Conservation (phyloP, 2,888 invertebrate genomes). For the Diaphora mendica region DNA sequence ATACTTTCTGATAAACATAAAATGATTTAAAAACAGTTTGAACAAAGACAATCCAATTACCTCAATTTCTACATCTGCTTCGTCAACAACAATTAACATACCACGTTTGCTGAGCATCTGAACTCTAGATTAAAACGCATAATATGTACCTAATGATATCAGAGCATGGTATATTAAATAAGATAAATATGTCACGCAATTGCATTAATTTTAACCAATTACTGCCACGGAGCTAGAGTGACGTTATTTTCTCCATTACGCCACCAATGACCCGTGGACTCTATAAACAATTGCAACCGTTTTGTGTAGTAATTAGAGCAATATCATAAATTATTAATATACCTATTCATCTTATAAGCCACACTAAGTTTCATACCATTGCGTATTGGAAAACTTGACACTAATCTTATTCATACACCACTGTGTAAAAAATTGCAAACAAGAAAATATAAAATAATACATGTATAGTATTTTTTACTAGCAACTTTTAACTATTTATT, state of each 20-base stretch:
- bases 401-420: constrained; percentile 39
- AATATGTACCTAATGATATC: constrained; percentile 34
- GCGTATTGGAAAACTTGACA: constrained; percentile 52
- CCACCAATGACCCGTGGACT: constrained; percentile 74
- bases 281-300: constrained; percentile 57
- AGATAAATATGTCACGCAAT: constrained; percentile 58
- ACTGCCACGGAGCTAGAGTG: constrained; percentile 52
- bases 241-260: constrained; percentile 65
- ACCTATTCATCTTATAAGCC: constrained; percentile 47
- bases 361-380: constrained; percentile 41
- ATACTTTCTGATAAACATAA: background rate
- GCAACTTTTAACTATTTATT: no score
- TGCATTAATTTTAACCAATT: constrained; percentile 55
- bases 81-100: constrained; percentile 9
- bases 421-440: constrained; percentile 17
- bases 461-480: constrained; percentile 8
- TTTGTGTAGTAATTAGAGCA: constrained; percentile 67
- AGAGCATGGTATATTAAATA: constrained; percentile 40
- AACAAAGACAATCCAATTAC: background rate
- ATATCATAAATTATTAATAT: constrained; percentile 53
- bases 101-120: constrained; percentile 16
- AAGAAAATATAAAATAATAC: constrained; percentile 18
- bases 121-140: constrained; percentile 27
- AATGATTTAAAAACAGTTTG: background rate
- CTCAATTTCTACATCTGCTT: constrained; percentile 8